Evolutionary conservation across 2,113 vertebrate genomes (phyloP), one percentile per base, ranked within the genome.

Genomic region (Rhabdornis inornatus): DNA sequence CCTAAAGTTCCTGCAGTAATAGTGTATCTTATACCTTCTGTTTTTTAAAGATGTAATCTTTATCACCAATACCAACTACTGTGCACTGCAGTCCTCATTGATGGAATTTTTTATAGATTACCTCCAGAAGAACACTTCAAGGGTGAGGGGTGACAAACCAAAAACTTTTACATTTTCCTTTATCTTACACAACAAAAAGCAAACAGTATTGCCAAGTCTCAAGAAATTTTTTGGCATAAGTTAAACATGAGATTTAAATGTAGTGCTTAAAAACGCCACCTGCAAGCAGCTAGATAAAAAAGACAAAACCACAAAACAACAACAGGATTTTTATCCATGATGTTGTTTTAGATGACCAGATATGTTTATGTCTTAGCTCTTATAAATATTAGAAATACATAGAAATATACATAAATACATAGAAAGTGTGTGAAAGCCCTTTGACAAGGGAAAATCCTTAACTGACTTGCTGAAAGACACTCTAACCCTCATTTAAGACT

Each of bases 11-110:
- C 64, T 75, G 61, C 65, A 50, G 55, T 77, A 94, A 86, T 49
- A 78, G 69, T 78, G 45, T 71, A 49, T 70, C 42, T 56, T 87
- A 39, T 80, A 83, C 81, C 82, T 89, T 84, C 78, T 95, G 75
- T 45, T 89, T 95, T 96, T 92, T 68, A 92, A 94, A 97, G 83
- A 94, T 81, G 56, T 44, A 89, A 90, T 96, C 65, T 94, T 97
- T 75, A 83, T 96, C 79, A 65, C n/a, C n/a, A 89, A 79, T 94
- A 92, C 87, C 95, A 95, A 77, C 87, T 84, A 83, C 88, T 85
- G 40, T 93, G 74, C 82, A 77, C 90, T 71, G 64, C 65, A 44
- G 84, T 94, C 91, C 64, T 95, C 81, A 90, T 11, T 87, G 88
- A 95, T 92, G 86, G 80, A 77, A 85, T 90, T 66, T 57, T 81